phyloP scores from a whole-genome alignment of 2,113 vertebrate genomes.

The Barnardius zonarius region DNA sequence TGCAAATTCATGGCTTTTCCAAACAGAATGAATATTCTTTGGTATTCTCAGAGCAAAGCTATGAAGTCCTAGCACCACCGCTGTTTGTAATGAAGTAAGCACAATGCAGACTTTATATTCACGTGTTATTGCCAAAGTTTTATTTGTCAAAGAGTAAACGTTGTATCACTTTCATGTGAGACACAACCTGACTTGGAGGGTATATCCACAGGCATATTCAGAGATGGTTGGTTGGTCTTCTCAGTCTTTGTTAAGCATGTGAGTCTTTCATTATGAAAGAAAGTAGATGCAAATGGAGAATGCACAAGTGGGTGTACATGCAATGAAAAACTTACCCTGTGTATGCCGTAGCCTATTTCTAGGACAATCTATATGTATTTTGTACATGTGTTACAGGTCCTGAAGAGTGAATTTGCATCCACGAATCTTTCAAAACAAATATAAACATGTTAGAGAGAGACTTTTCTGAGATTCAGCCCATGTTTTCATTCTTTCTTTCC shows the following conservation, averaged over 20 bases:
- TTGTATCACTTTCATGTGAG: not conserved
- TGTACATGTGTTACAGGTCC: not conserved
- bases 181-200: not conserved
- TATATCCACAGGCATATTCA: not conserved
- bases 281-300: not conserved
- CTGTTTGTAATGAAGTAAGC: not conserved
- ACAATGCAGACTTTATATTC: not conserved
- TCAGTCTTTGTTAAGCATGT: not conserved
- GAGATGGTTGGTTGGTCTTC: not conserved
- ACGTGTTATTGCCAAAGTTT: not conserved
- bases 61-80: not conserved
- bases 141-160: not conserved
- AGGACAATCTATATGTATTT: accelerated
- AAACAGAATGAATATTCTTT: not conserved
- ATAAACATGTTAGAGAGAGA: not conserved
- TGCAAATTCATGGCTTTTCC: not conserved
- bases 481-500: not conserved
- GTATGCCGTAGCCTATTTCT: not conserved
- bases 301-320: not conserved
- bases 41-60: not conserved
- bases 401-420: not conserved
- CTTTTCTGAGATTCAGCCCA: not conserved
- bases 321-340: not conserved
- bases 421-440: not conserved
- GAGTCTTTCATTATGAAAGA: not conserved